These are phyloP conservation scores for Philopedon plagiatum DNA, from an alignment of 2,888 invertebrate genomes.

Conservation along the genomic window DNA sequence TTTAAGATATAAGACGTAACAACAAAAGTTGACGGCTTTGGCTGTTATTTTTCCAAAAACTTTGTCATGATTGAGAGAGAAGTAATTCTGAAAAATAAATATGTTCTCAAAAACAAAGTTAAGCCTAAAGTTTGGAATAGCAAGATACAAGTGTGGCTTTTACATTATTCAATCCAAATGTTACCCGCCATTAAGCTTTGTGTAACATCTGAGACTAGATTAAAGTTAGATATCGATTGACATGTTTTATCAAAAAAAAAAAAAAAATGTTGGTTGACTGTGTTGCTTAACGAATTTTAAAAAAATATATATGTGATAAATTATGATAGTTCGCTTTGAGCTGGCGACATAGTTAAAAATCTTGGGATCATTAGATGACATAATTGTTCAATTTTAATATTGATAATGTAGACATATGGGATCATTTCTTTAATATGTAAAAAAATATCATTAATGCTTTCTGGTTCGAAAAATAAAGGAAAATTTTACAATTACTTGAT, in stretches of 20 bases:
- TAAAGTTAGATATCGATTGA: too few species aligned
- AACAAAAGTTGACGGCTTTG: background rate
- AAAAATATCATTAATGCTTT: too few species aligned
- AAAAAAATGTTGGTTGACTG: background rate
- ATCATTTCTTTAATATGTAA: background rate
- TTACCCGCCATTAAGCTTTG: background rate
- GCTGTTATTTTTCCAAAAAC: background rate
- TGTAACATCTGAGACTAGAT: background rate
- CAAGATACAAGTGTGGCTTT: background rate
- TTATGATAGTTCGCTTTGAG: too few species aligned
- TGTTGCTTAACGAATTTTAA: slow-evolving; percentile 1
- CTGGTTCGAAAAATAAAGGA: too few species aligned
- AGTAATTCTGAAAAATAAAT: slow-evolving; percentile 1
- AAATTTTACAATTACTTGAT: too few species aligned
- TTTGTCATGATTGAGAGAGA: background rate
- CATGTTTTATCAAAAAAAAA: background rate
- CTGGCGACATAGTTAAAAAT: too few species aligned
- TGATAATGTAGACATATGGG: background rate
- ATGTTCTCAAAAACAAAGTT: background rate
- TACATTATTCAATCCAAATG: background rate
- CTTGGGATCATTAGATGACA: too few species aligned
- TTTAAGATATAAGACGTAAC: background rate
- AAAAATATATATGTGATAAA: too few species aligned
- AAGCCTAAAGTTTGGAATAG: background rate
- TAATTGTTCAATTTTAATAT: background rate